Base-by-base conservation (phyloP, 2,113 vertebrate species). In the Chrysemys picta region DNA sequence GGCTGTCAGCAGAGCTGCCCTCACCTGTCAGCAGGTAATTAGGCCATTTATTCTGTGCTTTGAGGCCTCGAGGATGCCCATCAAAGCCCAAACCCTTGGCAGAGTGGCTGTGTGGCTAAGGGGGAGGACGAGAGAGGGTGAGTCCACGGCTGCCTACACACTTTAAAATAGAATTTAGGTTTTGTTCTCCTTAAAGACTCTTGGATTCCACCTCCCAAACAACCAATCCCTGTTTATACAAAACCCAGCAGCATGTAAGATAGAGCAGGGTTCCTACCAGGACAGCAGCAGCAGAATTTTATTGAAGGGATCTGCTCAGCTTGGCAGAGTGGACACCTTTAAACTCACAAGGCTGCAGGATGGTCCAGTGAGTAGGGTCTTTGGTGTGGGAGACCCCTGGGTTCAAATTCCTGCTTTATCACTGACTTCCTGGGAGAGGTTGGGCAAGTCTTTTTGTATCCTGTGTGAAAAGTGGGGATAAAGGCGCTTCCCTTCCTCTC, bases 11-110 rank as follows among this genome's bases (percentile, higher is more conserved):
- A 57, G 78, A 7, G 5, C 88, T 82, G 45, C 81, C 0, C 5
- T 42, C 4, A 75, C 90, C 87, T 94, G 95, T 89, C 95, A 95
- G 83, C 88, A 94, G 82, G 92, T 97, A 97, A 97, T 97, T 95
- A 97, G 97, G 95, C 42, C 85, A 91, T 98, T 97, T 93, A 95
- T 97, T 97, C 65, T 0, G 8, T 59, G 93, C 91, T 87, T 86
- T 85, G 85, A 96, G 89, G 88, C 93, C 95, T 96, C 94, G 75
- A 92, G 95, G 90, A 84, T 83, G 94, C 85, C 27, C 86, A 94
- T 97, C 96, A 96, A 94, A 97, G 94, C 42, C 62, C 49, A 81
- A 94, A 38, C 82, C 87, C 94, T 21, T 45, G 78, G 89, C 80
- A 21, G 85, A 85, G 56, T 85, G 93, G 82, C 91, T 93, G 84